A percentile compares a stretch with the other conserved stretches of the same genome.
Conservation (phyloP, 2,113 vertebrate genomes). For the Percina caprodes region DNA sequence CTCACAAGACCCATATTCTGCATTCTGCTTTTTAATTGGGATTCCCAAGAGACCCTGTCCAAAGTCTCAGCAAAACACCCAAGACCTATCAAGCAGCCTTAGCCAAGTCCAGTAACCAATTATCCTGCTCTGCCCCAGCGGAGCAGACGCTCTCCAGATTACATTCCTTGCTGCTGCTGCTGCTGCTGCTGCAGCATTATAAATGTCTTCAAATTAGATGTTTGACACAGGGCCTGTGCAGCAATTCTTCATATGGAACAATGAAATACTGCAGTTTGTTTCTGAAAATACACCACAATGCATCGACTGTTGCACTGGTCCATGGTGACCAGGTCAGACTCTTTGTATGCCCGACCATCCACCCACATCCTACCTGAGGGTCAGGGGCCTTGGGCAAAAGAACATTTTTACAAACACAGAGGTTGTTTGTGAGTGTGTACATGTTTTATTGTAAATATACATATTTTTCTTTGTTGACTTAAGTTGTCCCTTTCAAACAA, state of each 20-base stretch:
- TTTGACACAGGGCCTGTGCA: too few relatives aligned
- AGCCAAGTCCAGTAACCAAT: slow-evolving; percentile 80
- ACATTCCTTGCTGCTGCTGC: slow-evolving; percentile 68
- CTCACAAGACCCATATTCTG: slow-evolving; percentile 67
- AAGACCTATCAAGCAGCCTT: slow-evolving; percentile 66
- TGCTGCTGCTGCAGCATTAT: slow-evolving; percentile 69
- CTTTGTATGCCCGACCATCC: neutral
- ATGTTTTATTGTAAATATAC: neutral
- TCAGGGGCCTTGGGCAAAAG: neutral
- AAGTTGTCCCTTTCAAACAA: neutral
- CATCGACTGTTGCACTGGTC: neutral
- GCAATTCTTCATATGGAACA: neutral
- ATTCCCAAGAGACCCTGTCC: slow-evolving; percentile 74
- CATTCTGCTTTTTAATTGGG: slow-evolving; percentile 81
- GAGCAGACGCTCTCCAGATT: slow-evolving; percentile 61
- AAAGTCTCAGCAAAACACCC: slow-evolving; percentile 72
- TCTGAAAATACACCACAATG: neutral
- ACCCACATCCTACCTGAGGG: neutral
- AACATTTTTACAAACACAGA: neutral
- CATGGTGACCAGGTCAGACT: neutral
- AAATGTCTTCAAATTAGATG: neutral
- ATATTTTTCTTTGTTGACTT: neutral
- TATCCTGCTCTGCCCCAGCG: slow-evolving; percentile 68
- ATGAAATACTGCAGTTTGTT: too few relatives aligned
- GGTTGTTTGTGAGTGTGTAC: neutral